Percentiles rank a stretch among this genome's conserved stretches.
Conservation (phyloP, 2,797 vertebrate species). For the Hephaestus fuliginosus region DNA sequence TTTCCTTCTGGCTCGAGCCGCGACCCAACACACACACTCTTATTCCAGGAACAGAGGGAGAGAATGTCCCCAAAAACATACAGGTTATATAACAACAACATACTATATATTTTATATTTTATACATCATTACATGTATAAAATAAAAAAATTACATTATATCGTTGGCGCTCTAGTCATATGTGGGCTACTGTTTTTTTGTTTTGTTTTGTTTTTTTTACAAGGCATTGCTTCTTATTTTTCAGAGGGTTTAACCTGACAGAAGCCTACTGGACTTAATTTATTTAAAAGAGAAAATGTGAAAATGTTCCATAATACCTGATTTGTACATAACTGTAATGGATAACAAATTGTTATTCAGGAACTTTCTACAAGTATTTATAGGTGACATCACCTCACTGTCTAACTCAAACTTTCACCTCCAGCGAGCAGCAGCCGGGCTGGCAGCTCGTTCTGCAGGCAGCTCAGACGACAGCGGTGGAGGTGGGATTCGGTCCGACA, state of each 20-base stretch:
- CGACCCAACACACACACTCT: constrained; percentile 91
- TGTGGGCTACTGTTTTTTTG: neutral
- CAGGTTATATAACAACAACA: no score
- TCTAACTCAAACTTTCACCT: constrained; percentile 34
- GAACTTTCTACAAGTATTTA: neutral
- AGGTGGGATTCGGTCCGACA: constrained; percentile 79
- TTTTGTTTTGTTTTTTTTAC: neutral
- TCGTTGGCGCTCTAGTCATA: neutral
- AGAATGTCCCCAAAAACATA: constrained; percentile 98
- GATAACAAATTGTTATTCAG: neutral
- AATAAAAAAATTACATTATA: no score
- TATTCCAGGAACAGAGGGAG: constrained; percentile 97
- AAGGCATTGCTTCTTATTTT: neutral
- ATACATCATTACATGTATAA: no score
- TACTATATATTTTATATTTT: no score
- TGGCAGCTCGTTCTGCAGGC: constrained; percentile 88
- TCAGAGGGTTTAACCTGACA: neutral
- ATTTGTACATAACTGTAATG: no score
- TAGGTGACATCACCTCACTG: neutral
- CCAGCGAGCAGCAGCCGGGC: constrained; percentile 95
- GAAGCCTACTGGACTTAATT: neutral
- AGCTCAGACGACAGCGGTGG: constrained; percentile 83
- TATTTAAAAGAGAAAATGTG: neutral
- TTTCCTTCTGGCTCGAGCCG: constrained; percentile 99
- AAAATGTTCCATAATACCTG: neutral